A percentile compares a stretch with the other conserved stretches of the same genome.
Conservation (phyloP, 30 jellyfish, hydroid and myxozoan genomes). For the Mastigias papua region DNA sequence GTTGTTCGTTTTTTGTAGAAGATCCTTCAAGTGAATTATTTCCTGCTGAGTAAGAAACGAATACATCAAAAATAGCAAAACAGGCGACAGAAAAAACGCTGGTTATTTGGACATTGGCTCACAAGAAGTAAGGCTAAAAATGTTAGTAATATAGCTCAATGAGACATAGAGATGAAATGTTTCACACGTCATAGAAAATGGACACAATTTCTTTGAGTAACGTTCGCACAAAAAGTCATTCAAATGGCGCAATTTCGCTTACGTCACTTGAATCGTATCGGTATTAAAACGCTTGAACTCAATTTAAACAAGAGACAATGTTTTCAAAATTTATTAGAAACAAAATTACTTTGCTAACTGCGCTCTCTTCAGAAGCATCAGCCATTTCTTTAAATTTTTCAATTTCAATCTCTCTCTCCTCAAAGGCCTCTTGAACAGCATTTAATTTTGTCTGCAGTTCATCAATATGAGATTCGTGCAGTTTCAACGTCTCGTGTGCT, state of each 20-base stretch:
- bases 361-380: constrained; percentile 25
- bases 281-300: neutral
- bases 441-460: constrained; percentile 74
- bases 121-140: no score
- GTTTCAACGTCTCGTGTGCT: constrained; percentile 86
- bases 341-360: neutral
- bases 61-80: no score
- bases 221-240: no score
- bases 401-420: constrained; percentile 79
- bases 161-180: no score
- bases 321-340: neutral
- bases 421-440: constrained; percentile 48
- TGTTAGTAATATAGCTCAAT: no score
- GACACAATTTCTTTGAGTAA: no score
- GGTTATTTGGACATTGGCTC: no score
- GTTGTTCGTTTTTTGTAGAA: constrained; percentile 66
- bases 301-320: neutral
- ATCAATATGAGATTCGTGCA: constrained; percentile 76
- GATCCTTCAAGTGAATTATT: constrained; percentile 51
- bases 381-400: constrained; percentile 87
- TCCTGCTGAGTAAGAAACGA: constrained; percentile 16
- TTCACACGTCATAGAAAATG: no score
- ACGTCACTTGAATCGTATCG: no score
- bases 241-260: no score
- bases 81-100: no score